Evolutionary conservation across 1,140 invertebrate genomes (phyloP), one percentile per base, ranked within the genome.

Genomic region (Mycetomoellerius zeteki): DNA sequence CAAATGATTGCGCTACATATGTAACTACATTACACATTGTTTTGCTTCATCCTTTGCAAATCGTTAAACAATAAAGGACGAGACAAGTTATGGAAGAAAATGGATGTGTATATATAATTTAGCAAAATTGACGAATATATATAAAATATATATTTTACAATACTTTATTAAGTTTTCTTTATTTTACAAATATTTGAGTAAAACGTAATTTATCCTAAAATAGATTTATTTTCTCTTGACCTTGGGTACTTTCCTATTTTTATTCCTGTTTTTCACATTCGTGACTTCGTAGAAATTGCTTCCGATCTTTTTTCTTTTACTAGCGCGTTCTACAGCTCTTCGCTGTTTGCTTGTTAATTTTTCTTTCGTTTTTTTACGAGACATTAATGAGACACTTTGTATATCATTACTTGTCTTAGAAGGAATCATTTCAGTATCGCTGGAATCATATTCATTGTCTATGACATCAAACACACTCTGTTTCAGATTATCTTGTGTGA

Each of bases 261-360:
- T 96, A 94, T 97, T 98, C 86, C 97, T 96, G 93, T 99, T 99
- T 94, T 99, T 99, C 37, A 99, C 98, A 96, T 99, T 99, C 3
- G 97, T 96, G 37, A 98, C 96, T 96, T 98, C 97, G 94, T 99
- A 99, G 93, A 99, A 99, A 95, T 99, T 98, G 92, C 97, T 98
- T 85, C 98, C 99, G 88, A 98, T 97, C 92, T 99, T 99, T 94
- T 98, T 99, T 3, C 97, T 96, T 93, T 97, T 98, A 86, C 96
- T 96, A 24, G 97, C 96, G 77, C 98, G 96, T 89, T 98, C 97
- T 19, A 97, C 82, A 8, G 97, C 97, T 91, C 98, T 96, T 89
- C 97, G 96, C 92, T 98, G 96, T 95, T 98, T 98, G 77, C 97
- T 97, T 14, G 97, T 98, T 58, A 98, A 92, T 73, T 92, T 93